Conservation (phyloP, 2,797 vertebrate genomes). For the Microctenopoma stevenorrisi region DNA sequence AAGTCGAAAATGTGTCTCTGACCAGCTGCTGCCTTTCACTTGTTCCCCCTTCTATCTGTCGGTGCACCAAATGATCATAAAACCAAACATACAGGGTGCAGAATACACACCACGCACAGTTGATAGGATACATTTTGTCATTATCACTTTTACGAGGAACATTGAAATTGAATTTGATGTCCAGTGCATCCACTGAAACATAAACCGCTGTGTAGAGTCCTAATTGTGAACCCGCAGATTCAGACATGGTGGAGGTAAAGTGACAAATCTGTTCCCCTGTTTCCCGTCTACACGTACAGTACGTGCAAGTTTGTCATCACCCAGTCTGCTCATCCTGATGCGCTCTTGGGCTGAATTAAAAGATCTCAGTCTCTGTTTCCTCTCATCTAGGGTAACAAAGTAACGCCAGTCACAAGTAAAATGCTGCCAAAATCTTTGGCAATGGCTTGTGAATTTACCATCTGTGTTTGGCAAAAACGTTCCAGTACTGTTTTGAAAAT, state of each 20-base stretch:
- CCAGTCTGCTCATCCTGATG: slow-evolving; percentile 42
- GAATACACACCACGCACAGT: neutral
- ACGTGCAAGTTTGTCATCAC: slow-evolving; percentile 12
- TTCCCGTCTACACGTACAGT: neutral
- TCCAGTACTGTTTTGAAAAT: slow-evolving; percentile 22
- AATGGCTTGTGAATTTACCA: slow-evolving; percentile 40
- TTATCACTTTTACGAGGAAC: no score
- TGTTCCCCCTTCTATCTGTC: slow-evolving; percentile 1
- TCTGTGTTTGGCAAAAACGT: slow-evolving; percentile 51
- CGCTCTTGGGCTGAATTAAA: slow-evolving; percentile 34
- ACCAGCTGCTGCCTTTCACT: slow-evolving; percentile 19
- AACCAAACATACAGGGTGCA: neutral
- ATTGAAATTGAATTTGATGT: neutral
- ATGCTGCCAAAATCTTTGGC: slow-evolving; percentile 39
- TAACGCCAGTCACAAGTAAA: slow-evolving; percentile 43
- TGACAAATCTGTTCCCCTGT: slow-evolving; percentile 23
- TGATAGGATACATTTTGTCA: no score
- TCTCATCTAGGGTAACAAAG: slow-evolving; percentile 45
- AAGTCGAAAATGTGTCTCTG: slow-evolving; percentile 29
- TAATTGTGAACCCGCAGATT: slow-evolving; percentile 33
- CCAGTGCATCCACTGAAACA: neutral
- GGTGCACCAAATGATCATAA: slow-evolving; percentile 9
- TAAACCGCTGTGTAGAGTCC: neutral
- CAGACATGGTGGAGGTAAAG: slow-evolving; percentile 36
- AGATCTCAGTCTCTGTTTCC: slow-evolving; percentile 45